A percentile compares a stretch with the other conserved stretches of the same genome.
These are phyloP conservation scores for Julus scanicus DNA, from an alignment of 2,888 invertebrate genomes.

Conservation along the genomic window DNA sequence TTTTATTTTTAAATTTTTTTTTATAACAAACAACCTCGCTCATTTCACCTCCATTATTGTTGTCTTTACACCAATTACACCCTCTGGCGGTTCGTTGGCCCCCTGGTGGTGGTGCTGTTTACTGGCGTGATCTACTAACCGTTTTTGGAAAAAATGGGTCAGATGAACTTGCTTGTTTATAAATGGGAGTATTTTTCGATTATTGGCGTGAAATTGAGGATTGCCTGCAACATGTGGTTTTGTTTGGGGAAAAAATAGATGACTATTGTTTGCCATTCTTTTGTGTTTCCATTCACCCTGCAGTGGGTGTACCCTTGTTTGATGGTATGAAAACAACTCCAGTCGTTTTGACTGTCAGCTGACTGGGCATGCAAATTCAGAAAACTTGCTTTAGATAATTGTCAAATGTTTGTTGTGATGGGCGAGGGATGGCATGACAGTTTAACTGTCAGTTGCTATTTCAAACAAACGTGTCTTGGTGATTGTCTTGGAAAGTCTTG, in stretches of 20 bases:
- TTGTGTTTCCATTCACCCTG: not conserved
- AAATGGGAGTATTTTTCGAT: not conserved
- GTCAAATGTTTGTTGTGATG: not conserved
- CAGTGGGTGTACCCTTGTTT: not conserved
- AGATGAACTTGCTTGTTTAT: not conserved
- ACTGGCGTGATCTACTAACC: not conserved
- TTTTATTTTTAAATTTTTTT: not conserved
- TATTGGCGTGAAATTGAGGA: not conserved
- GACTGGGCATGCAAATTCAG: not conserved
- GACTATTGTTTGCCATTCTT: not conserved
- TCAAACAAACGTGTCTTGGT: too few species aligned
- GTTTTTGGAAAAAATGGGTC: constrained; percentile 4
- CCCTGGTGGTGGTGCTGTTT: constrained; percentile 13
- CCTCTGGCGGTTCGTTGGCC: not conserved
- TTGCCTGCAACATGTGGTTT: not conserved
- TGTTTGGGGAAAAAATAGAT: not conserved
- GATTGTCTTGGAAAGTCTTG: too few species aligned
- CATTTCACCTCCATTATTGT: not conserved
- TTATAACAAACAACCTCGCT: not conserved
- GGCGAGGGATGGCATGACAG: not conserved
- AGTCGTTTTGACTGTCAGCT: constrained; percentile 10
- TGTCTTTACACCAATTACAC: not conserved
- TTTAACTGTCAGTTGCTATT: too few species aligned
- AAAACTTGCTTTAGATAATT: not conserved
- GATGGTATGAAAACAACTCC: not conserved